phyloP scores from a whole-genome alignment of 2,113 vertebrate species.

The Hucho hucho region DNA sequence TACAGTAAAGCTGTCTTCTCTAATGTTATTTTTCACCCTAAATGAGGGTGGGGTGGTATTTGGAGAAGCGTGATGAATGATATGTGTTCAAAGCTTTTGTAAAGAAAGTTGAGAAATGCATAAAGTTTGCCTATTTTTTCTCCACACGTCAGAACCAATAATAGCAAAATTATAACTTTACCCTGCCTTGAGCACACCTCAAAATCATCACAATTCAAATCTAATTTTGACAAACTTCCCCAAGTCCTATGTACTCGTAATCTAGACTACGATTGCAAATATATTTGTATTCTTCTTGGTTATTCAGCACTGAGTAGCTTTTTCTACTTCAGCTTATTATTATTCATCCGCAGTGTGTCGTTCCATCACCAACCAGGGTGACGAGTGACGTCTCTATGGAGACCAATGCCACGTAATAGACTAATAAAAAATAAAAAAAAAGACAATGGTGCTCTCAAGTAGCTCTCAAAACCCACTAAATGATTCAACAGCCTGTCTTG shows the following conservation, averaged over 20 bases:
- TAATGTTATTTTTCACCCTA: background rate
- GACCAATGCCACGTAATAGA: constrained; percentile 39
- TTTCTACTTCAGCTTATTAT: background rate
- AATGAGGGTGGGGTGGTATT: background rate
- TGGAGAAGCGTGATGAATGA: background rate
- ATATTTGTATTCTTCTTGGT: background rate
- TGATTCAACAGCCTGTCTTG: constrained; percentile 25
- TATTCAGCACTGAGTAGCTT: background rate
- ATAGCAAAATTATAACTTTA: background rate
- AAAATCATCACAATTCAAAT: constrained; percentile 18
- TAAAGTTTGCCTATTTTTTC: background rate
- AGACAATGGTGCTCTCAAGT: constrained; percentile 31
- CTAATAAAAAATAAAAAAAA: constrained; percentile 27
- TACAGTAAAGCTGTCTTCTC: constrained; percentile 9
- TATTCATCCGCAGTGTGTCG: constrained; percentile 10
- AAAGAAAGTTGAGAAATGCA: background rate
- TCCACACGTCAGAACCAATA: background rate
- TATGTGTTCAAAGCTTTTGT: background rate
- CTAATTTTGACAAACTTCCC: constrained; percentile 31
- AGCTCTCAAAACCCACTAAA: constrained; percentile 31
- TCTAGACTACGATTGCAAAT: constrained; percentile 26
- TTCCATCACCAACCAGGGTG: background rate
- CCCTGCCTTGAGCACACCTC: constrained; percentile 21
- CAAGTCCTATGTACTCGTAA: background rate
- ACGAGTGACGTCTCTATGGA: constrained; percentile 54